These are phyloP conservation scores for Tragelaphus buxtoni DNA, from an alignment of 2,113 vertebrate species.

Conservation along the genomic window DNA sequence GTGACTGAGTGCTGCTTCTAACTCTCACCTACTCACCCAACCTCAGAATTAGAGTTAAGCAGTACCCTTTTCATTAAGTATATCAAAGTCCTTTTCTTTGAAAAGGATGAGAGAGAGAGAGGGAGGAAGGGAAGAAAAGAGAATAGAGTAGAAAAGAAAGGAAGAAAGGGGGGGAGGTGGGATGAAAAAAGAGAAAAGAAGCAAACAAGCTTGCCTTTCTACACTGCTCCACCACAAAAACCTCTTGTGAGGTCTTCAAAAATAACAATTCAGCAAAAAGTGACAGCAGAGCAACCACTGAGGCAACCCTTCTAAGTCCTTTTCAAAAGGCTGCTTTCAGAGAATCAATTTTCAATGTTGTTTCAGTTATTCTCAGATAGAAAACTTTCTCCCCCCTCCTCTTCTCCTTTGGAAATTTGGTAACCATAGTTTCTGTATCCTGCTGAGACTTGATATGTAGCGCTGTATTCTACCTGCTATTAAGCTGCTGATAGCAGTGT, in stretches of 20 bases:
- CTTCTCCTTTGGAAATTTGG: slow-evolving; percentile 78
- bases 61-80: slow-evolving; percentile 23
- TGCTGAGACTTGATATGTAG: slow-evolving; percentile 83
- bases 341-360: slow-evolving; percentile 75
- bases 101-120: not conserved
- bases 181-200: not conserved
- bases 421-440: slow-evolving; percentile 83
- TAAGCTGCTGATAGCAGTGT: slow-evolving; percentile 87
- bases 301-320: slow-evolving; percentile 51
- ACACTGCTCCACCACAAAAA: slow-evolving; percentile 65
- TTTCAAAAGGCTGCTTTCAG: slow-evolving; percentile 74
- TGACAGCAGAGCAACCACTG: slow-evolving; percentile 38
- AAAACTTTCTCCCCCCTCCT: slow-evolving; percentile 70
- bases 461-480: slow-evolving; percentile 82
- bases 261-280: slow-evolving; percentile 76
- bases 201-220: slow-evolving; percentile 28
- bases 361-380: slow-evolving; percentile 72
- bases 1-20: not conserved
- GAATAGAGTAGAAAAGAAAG: not conserved
- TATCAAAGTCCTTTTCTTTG: slow-evolving; percentile 51
- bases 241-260: slow-evolving; percentile 77
- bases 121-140: no score
- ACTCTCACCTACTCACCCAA: slow-evolving; percentile 11
- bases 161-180: fast-evolving
- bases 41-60: slow-evolving; percentile 33